phyloP scores from a whole-genome alignment of 2,888 invertebrate genomes.

The Gnatocerus cornutus region DNA sequence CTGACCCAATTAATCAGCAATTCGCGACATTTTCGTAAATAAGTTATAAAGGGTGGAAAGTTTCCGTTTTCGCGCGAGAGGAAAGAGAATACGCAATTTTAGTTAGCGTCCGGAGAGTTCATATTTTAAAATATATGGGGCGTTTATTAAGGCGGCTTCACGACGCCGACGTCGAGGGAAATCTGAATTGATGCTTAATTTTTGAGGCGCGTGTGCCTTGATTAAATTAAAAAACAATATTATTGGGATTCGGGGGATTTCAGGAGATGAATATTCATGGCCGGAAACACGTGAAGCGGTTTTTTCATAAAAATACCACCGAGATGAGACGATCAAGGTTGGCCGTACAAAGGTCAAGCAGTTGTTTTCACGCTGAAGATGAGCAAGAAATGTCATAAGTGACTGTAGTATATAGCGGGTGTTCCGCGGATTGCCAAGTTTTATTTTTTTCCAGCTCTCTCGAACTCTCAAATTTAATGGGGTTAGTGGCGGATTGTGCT shows the following conservation, averaged over 20 bases:
- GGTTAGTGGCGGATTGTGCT: no score
- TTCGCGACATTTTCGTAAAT: conserved; percentile 25
- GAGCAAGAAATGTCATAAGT: no score
- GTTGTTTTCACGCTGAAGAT: not conserved
- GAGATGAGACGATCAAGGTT: conserved; percentile 18
- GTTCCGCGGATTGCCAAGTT: no score
- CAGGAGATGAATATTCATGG: conserved; percentile 10
- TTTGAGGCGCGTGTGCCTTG: conserved; percentile 15
- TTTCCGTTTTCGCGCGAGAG: conserved; percentile 7
- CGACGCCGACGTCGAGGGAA: conserved; percentile 17
- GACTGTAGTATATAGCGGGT: no score
- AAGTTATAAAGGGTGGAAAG: conserved; percentile 3
- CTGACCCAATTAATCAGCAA: conserved; percentile 25
- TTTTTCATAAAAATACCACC: not conserved
- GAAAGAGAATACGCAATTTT: conserved; percentile 11
- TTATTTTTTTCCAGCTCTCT: no score
- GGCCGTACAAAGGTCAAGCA: not conserved
- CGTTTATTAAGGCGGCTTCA: conserved; percentile 27
- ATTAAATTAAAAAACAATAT: conserved; percentile 28
- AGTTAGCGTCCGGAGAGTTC: conserved; percentile 7
- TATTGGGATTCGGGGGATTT: conserved; percentile 7
- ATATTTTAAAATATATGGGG: conserved; percentile 25
- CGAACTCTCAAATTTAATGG: no score
- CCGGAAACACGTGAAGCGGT: not conserved
- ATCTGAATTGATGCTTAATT: conserved; percentile 30